A percentile compares a stretch with the other conserved stretches of the same genome.
These are phyloP conservation scores for Temnothorax curvispinosus DNA, from an alignment of 1,140 invertebrate genomes.

Conservation along the genomic window DNA sequence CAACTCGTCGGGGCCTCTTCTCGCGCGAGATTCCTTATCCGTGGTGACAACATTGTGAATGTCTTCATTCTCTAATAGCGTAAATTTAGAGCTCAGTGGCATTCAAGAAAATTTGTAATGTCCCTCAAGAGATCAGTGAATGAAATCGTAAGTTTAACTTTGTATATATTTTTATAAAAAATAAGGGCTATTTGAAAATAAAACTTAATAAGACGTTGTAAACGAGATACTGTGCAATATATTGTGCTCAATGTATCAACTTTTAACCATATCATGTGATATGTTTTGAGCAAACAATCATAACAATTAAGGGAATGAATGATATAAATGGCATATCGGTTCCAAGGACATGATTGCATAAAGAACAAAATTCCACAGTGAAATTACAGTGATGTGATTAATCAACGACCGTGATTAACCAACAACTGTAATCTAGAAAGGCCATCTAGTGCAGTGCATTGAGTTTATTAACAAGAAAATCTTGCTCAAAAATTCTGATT, in stretches of 20 bases:
- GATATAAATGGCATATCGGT: neutral
- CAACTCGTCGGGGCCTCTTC: constrained; percentile 3
- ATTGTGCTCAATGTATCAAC: neutral
- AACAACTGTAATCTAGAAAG: neutral
- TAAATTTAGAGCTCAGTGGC: neutral
- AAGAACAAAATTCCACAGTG: neutral
- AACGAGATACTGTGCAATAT: neutral
- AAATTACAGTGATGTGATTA: neutral
- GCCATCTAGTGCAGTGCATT: neutral
- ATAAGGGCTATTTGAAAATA: neutral
- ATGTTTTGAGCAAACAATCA: neutral
- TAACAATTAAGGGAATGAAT: neutral
- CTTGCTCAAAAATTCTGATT: neutral
- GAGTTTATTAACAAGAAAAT: neutral
- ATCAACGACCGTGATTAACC: neutral
- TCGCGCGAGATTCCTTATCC: constrained; percentile 13
- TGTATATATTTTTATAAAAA: neutral
- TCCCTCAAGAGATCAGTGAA: neutral
- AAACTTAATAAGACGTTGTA: neutral
- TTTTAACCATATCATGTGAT: neutral
- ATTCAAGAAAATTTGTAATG: neutral
- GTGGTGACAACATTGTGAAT: neutral
- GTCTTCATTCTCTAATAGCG: neutral
- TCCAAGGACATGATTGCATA: neutral
- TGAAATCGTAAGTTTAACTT: neutral